Evolutionary conservation across 2,797 vertebrate species (phyloP), one percentile per base, ranked within the genome.

Genomic region (Meda fulgida): DNA sequence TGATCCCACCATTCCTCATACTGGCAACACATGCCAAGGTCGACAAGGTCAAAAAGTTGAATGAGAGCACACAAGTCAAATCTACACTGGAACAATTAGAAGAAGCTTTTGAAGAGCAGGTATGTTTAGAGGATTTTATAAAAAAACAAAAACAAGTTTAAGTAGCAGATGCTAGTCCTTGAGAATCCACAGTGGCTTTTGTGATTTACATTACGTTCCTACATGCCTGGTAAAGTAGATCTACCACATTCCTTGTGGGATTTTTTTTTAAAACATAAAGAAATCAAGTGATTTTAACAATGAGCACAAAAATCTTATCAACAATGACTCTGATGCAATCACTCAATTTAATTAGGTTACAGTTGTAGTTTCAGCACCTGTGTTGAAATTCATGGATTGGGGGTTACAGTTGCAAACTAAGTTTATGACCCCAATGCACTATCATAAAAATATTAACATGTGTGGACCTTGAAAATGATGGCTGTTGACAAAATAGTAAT

Each of bases 101-200:
- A 23, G 91, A 91, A 73, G 91, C 91, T 31, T 87, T 91, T 67
- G 88, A 89, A 70, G 91, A 92, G 73, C 91, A 92, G 90, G 91
- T 92, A 86, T 6, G 26, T 73, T 34, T 18, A 13, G 23, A 31
- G 51, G 14, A 71, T n/a, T 66, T 11, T 46, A 7, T 78, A 14
- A 16, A 16, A 18, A 46, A 66, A 7, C 19, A 10, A n/a, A n/a
- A n/a, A n/a, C n/a, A n/a, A 16, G 3, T 51, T 29, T 60, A 63
- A 26, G 55, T 34, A 34, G 29, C 3, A 5, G 21, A 34, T 75
- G 14, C 11, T 73, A 40, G 11, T 69, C 36, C 60, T 76, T 40
- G 7, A 72, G 46, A 53, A 40, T 40, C 9, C 1, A 18, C 16
- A 18, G 23, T 66, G 29, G 23, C 21, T n/a, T n/a, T 38, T 58